Evolutionary conservation across 2,797 vertebrate species (phyloP).

Genomic region (Rallus crepitans): DNA sequence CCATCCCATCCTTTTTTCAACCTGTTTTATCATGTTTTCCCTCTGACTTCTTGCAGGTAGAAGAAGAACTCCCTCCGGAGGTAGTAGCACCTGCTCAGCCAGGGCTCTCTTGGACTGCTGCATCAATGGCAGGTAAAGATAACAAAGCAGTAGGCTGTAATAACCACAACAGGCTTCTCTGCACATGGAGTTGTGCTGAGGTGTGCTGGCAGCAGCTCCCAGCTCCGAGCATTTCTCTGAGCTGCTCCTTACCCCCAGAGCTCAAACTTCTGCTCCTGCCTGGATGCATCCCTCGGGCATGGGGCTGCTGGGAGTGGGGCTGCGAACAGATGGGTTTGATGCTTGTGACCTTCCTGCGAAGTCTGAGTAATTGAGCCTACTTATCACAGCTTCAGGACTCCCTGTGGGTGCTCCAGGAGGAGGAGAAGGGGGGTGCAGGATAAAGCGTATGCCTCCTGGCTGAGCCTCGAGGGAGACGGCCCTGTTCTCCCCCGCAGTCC

Average conservation of each 20-base stretch:
- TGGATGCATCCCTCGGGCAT: rapidly evolving
- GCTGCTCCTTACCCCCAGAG: not conserved
- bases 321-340: not conserved
- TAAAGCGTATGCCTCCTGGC: not conserved
- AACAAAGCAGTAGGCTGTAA: not conserved
- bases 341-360: rapidly evolving
- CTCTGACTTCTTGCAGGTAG: conserved; percentile 20
- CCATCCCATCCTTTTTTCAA: not conserved
- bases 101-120: not conserved
- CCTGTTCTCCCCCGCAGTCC: not conserved
- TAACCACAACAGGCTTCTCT: rapidly evolving
- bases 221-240: not conserved
- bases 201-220: not conserved
- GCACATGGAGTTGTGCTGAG: rapidly evolving
- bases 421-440: not conserved
- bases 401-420: not conserved
- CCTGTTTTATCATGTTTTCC: not conserved
- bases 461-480: rapidly evolving
- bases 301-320: not conserved
- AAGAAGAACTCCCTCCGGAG: not conserved
- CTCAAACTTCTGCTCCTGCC: not conserved
- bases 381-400: not conserved
- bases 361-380: not conserved
- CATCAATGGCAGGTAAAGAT: conserved; percentile 57
- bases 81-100: not conserved